These are phyloP conservation scores for Falco columbarius DNA, from an alignment of 2,797 vertebrate genomes.

Conservation along the genomic window DNA sequence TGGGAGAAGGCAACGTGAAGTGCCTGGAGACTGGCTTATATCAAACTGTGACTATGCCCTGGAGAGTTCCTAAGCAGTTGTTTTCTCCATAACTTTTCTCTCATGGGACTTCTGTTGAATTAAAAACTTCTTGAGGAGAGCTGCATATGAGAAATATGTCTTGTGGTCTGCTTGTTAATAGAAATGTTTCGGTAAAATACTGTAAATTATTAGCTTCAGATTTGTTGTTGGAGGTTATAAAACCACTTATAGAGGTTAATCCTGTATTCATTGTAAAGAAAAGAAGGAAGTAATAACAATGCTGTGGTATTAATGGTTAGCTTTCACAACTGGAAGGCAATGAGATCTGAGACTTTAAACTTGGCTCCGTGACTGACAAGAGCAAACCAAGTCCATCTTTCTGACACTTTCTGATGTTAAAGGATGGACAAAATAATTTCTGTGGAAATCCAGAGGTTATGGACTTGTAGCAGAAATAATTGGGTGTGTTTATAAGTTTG, in stretches of 20 bases:
- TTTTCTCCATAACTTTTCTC: not conserved
- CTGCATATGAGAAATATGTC: not conserved
- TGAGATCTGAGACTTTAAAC: not conserved
- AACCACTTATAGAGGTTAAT: not conserved
- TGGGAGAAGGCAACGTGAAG: not conserved
- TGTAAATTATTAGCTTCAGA: not conserved
- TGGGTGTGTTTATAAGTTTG: not conserved
- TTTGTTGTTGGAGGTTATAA: not conserved
- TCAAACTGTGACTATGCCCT: not conserved
- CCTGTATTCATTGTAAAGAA: not conserved
- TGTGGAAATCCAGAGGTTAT: not conserved
- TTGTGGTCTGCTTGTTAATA: not conserved
- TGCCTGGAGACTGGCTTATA: not conserved
- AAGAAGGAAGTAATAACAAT: not conserved
- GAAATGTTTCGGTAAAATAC: not conserved
- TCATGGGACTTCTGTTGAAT: not conserved
- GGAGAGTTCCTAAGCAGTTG: not conserved
- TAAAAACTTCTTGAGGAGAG: not conserved
- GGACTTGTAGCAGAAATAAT: not conserved
- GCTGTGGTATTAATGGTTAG: not conserved
- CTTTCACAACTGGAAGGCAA: not conserved
- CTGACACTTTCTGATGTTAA: not conserved
- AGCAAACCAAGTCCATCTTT: not conserved
- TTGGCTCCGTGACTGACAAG: not conserved
- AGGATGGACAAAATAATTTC: not conserved